Evolutionary conservation across 30 jellyfish, hydroid and myxozoan genomes (phyloP), one percentile per base, ranked within the genome.

Genomic region (Hydractinia symbiolongicarpus): DNA sequence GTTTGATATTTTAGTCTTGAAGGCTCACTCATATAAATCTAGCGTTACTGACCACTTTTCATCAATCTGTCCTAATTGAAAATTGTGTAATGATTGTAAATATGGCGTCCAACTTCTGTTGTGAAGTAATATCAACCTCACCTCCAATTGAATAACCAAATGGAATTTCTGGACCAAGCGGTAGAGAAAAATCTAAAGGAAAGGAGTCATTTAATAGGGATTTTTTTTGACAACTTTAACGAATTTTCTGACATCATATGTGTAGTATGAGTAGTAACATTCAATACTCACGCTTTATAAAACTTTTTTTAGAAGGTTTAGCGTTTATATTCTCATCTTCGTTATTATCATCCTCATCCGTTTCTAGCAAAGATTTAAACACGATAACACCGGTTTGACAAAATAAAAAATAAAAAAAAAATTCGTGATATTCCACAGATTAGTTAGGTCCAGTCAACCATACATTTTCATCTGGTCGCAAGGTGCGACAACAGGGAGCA

Each of bases 301-400:
- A 74, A 50, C 83, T 74, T 74, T 74, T 74, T 67, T 74, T 74
- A 19, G 66, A 74, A 11, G 83, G 83, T 7, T 17, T 74, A 10
- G 62, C 50, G 30, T 55, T 53, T 50, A 74, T 74, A 49, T 74
- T 55, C n/a, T 55, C 7, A 49, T 53, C 62, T 53, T 74, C 72
- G 15, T 74, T 16, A 50, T 55, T 58, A 50, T 74, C 83, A 74
- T 74, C 62, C 58, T 11, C 71, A 49, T 74, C 83, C 76, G 49
- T 66, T 19, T 53, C 76, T 66, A 53, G 21, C 76, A 13, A 66
- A 19, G 9, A 66, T 66, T 66, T 19, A 1, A 66, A 66, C 53
- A 66, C 21, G 49, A 66, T 8, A 13, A 66, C 21, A 13, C 21
- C 49, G 19, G 2, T 15, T 13, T 4, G 76, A 50, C 10, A 7